phyloP scores from a whole-genome alignment of 2,888 invertebrate species.

The Pheosia gnoma region DNA sequence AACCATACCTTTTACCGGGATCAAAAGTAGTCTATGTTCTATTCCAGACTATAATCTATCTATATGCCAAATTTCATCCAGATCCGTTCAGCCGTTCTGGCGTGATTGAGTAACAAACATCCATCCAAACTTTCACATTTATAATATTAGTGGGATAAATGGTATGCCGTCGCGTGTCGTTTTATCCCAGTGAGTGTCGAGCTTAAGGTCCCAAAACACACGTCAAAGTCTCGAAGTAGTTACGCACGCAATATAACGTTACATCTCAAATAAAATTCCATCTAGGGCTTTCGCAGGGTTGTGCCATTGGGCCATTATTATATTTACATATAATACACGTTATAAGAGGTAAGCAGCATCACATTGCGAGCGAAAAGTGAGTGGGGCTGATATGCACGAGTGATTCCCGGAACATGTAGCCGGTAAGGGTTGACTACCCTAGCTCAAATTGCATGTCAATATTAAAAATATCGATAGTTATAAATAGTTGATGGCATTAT shows the following conservation, averaged over 20 bases:
- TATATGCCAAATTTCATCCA: too few relatives aligned
- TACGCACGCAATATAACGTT: conserved; percentile 37
- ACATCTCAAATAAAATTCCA: conserved; percentile 46
- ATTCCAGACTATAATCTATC: too few relatives aligned
- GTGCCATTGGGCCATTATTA: conserved; percentile 43
- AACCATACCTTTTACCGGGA: too few relatives aligned
- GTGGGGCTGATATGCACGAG: conserved; percentile 44
- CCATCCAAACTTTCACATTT: too few relatives aligned
- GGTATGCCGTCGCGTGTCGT: too few relatives aligned
- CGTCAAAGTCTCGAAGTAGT: conserved; percentile 26
- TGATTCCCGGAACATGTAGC: conserved; percentile 22
- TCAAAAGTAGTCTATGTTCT: too few relatives aligned
- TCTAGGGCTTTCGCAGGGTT: conserved; percentile 29
- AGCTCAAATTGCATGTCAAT: background rate
- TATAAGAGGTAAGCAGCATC: conserved; percentile 53
- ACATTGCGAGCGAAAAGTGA: conserved; percentile 30
- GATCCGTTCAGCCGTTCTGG: too few relatives aligned
- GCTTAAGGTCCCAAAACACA: background rate
- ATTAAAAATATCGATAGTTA: background rate
- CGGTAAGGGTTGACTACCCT: background rate
- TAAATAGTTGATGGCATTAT: background rate
- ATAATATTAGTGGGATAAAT: too few relatives aligned
- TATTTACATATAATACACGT: conserved; percentile 53
- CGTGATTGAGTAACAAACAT: too few relatives aligned
- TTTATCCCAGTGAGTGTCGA: background rate